These are phyloP conservation scores for Burhinus oedicnemus DNA, from an alignment of 2,113 vertebrate species.

Conservation along the genomic window DNA sequence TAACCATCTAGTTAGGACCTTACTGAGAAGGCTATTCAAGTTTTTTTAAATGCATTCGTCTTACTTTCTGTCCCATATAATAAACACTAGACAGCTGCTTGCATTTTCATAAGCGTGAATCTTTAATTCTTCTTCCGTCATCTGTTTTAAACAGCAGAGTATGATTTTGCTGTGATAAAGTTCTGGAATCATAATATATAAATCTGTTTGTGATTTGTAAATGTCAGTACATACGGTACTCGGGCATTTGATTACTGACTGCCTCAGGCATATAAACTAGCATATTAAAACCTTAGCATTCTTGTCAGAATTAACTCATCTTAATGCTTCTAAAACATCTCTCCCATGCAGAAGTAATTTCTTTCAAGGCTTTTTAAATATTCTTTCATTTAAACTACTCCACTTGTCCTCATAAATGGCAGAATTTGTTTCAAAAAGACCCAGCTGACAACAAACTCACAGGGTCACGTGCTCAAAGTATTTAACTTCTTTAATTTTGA, in stretches of 20 bases:
- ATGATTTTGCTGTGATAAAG: slow-evolving; percentile 35
- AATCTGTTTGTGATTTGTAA: slow-evolving; percentile 58
- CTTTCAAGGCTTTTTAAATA: not conserved
- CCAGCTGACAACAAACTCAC: not conserved
- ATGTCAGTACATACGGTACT: slow-evolving; percentile 12
- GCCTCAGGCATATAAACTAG: slow-evolving; percentile 52
- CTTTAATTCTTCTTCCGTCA: slow-evolving; percentile 37
- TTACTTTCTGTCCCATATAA: not conserved
- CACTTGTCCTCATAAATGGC: not conserved
- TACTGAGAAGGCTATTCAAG: not conserved
- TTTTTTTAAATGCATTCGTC: slow-evolving; percentile 1
- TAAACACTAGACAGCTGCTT: slow-evolving; percentile 26
- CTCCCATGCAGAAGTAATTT: not conserved
- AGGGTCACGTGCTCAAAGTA: not conserved
- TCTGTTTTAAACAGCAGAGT: slow-evolving; percentile 31
- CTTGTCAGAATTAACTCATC: slow-evolving; percentile 25
- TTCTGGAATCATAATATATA: slow-evolving; percentile 39
- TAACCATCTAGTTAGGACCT: not conserved
- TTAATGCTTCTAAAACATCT: slow-evolving; percentile 11
- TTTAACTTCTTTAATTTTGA: not conserved
- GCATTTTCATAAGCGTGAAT: not conserved
- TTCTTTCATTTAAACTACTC: not conserved
- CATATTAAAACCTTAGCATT: slow-evolving; percentile 39
- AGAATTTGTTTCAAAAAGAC: not conserved
- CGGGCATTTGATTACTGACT: slow-evolving; percentile 42